Evolutionary conservation across 2,113 vertebrate species (phyloP), one percentile per base, ranked within the genome.

Genomic region (Rhabdornis inornatus): DNA sequence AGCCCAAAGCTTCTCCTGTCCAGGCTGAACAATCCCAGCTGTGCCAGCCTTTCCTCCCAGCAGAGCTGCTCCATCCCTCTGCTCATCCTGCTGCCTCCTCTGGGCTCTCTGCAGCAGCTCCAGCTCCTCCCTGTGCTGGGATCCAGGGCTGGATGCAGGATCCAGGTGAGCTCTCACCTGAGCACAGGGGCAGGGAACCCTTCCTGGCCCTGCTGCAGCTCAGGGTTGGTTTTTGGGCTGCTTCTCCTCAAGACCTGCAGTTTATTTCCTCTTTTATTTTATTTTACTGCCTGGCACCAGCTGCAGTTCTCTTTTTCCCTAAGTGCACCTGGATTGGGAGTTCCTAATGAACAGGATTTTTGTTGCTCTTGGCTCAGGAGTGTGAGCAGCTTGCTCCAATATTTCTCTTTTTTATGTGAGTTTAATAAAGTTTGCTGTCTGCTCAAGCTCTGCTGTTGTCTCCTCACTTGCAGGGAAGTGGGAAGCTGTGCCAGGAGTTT

Each of bases 401-500:
- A 3, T 86, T 90, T 92, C 53, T 77, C 12, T 53, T 94, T 72
- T 72, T 88, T 42, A 50, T 91, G 80, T 86, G 90, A 95, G 57
- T 92, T 96, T 83, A 94, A 92, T 94, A 83, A 89, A 83, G 21
- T 69, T 47, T 80, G 64, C 80, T 91, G 80, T 91, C 75, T 85
- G 75, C 66, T 94, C 39, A 28, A 64, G 71, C 76, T 83, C 83
- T 90, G 86, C 65, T 90, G 63, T 86, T 95, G 86, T 94, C 89
- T 95, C 44, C 87, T 95, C 87, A 63, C 22, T 94, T 55, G 72
- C 17, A 77, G 83, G 68, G 91, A 90, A 90, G 71, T 57, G 59
- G 86, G 94, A 77, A 92, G 80, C 87, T 83, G 68, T 89, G 94
- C 94, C 94, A 95, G 76, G 84, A 80, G 5, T 74, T 83, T 94